Evolutionary conservation across 2,113 vertebrate genomes (phyloP).

Genomic region (Rhizomys pruinosus): DNA sequence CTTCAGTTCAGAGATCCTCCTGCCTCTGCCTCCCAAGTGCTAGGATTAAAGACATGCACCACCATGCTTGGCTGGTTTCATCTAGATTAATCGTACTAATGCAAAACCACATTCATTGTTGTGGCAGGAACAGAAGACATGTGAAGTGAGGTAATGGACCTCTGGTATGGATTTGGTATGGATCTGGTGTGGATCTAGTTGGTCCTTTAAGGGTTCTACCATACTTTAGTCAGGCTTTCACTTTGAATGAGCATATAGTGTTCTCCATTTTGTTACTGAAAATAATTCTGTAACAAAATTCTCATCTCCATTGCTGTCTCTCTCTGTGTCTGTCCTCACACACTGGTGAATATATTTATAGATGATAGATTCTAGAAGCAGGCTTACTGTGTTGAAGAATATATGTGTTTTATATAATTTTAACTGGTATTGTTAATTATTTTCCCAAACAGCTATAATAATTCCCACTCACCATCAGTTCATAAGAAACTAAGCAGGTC

Average conservation of each 20-base stretch:
- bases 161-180: neutral
- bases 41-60: too few species aligned
- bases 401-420: conserved; percentile 33
- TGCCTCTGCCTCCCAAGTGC: too few species aligned
- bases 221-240: neutral
- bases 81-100: neutral
- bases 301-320: neutral
- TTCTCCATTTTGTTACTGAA: conserved; percentile 23
- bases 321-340: too few species aligned
- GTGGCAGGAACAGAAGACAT: neutral
- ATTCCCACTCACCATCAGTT: neutral
- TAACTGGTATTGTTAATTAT: conserved; percentile 30
- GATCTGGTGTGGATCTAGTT: neutral
- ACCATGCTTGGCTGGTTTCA: too few species aligned
- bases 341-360: neutral
- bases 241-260: neutral
- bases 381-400: neutral
- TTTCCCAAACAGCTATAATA: neutral
- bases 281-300: conserved; percentile 12
- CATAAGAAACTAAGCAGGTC: neutral
- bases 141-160: neutral
- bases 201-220: conserved; percentile 7
- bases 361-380: conserved; percentile 8
- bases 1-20: too few species aligned
- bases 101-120: neutral